Evolutionary conservation across 2,797 vertebrate genomes (phyloP), one percentile per base, ranked within the genome.

Genomic region (Cuniculus paca): DNA sequence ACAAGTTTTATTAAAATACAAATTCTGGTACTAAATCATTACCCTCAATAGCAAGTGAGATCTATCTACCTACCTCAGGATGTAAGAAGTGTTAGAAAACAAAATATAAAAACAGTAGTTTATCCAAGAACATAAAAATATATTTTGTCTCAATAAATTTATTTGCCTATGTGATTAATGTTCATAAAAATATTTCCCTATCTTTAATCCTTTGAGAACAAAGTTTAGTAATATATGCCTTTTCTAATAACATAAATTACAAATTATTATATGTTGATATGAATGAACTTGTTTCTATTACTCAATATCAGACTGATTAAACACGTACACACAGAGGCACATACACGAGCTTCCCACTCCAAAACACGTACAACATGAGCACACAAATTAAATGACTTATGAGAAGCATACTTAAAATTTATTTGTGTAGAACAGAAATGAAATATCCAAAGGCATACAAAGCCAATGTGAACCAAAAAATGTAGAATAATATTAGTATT

Each of bases 391-490:
- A 65, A 63, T 36, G 52, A 52, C 39, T 58, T 56, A 50, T 63
- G 22, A 39, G 4, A 93, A 74, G 36, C 10, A 63, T 58, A 72
- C 34, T 77, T 81, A 75, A 94, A 90, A 93, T 28, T 14, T 85
- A 63, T 78, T 88, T 78, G 50, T 77, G 19, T 72, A 34, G 4
- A 63, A 65, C 50, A 75, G n/a, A 85, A 56, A 72, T 54, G 34
- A 91, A 86, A 77, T 48, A 60, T n/a, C 26, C n/a, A 91, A 91
- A 91, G 65, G 16, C 4, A 24, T 58, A 50, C 26, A 84, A 81
- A 85, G 68, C 24, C 68, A 89, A 89, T 79, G 26, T 52, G 26
- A 93, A 72, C 52, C 45, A 91, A 84, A 84, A 77, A 81, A 80
- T 48, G 1, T 10, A 81, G 34, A 54, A 42, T 31, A 54, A 74